Conservation (phyloP, 1,140 invertebrate species). For the Amyelois transitella region DNA sequence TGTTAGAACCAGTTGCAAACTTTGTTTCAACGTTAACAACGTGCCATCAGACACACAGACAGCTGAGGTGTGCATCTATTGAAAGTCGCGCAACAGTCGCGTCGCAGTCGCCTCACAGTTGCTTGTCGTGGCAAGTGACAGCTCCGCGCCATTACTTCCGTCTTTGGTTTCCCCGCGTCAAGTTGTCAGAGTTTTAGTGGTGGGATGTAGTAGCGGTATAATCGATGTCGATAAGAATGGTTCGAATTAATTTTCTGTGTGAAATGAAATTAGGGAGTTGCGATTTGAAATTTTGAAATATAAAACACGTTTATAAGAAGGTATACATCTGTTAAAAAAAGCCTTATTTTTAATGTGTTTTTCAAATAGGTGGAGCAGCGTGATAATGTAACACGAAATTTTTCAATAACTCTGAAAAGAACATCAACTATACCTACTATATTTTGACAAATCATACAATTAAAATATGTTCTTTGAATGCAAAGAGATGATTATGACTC, state of each 20-base stretch:
- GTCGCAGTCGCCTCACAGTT: background rate
- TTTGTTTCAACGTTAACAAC: background rate
- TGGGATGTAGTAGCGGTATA: slow-evolving; percentile 1
- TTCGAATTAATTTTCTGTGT: background rate
- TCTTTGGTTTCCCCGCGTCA: slow-evolving; percentile 27
- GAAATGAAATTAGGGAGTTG: background rate
- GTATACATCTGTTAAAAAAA: no score
- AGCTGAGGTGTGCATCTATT: background rate
- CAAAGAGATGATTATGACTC: no score
- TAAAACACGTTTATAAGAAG: no score
- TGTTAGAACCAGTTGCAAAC: background rate
- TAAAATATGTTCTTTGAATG: no score
- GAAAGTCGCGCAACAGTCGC: background rate
- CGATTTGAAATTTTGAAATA: no score
- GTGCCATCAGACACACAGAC: background rate
- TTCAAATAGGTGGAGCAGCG: no score
- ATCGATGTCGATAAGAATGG: background rate
- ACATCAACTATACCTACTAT: no score
- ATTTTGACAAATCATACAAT: no score
- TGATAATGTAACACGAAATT: no score
- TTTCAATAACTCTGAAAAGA: no score
- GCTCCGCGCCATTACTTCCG: slow-evolving; percentile 31
- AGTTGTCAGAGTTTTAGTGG: slow-evolving; percentile 5
- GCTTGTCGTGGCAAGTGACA: background rate
- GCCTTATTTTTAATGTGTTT: no score